Percentiles rank a stretch among this genome's conserved stretches.
Evolutionary conservation across 2,797 vertebrate species (phyloP).

Genomic region (Acrossocheilus wenchowensis): DNA sequence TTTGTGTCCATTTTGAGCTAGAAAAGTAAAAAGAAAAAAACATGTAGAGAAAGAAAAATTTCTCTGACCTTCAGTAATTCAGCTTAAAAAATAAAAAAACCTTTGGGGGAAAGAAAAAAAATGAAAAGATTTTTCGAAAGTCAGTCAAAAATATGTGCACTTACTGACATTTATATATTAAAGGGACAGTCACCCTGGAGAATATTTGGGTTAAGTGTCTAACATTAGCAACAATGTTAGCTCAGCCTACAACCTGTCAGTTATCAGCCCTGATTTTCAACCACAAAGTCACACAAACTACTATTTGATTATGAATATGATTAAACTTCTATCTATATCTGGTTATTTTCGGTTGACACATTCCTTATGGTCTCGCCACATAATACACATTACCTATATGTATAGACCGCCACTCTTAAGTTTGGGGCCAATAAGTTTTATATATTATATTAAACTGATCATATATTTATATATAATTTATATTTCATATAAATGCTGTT

Average conservation of each 20-base stretch:
- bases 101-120: neutral
- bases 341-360: neutral
- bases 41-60: neutral
- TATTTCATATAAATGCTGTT: no score
- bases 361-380: neutral
- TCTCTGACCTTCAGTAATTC: neutral
- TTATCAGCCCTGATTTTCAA: neutral
- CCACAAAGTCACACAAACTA: neutral
- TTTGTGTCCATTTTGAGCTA: neutral
- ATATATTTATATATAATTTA: no score
- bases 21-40: neutral
- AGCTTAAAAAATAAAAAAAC: neutral
- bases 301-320: neutral
- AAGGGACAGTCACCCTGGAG: neutral
- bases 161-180: conserved; percentile 1
- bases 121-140: neutral
- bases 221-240: neutral
- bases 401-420: no score
- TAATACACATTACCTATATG: neutral
- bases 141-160: neutral
- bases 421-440: no score
- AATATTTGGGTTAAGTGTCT: neutral
- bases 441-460: no score
- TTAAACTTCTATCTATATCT: neutral
- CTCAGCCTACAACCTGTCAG: no score